Conservation (phyloP, 2,888 invertebrate species). For the Latrodectus hesperus region DNA sequence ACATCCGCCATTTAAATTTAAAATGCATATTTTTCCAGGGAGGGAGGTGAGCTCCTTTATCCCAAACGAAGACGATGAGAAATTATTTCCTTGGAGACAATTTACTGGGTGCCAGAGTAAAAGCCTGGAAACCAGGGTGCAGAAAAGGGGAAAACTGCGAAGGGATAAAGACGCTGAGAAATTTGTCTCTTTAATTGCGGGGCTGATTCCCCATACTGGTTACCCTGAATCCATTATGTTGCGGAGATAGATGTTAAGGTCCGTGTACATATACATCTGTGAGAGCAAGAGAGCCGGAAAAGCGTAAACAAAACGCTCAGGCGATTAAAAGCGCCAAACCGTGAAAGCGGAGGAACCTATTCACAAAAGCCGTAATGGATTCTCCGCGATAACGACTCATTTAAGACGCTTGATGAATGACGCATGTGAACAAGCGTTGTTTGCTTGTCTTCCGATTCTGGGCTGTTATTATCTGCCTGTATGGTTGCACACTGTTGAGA, state of each 20-base stretch:
- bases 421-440: slow-evolving; percentile 45
- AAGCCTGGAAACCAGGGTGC: neutral
- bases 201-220: slow-evolving; percentile 32
- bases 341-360: slow-evolving; percentile 47
- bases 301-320: slow-evolving; percentile 48
- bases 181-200: slow-evolving; percentile 55
- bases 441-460: neutral
- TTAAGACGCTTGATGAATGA: slow-evolving; percentile 57
- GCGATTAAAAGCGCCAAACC: slow-evolving; percentile 47
- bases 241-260: slow-evolving; percentile 18
- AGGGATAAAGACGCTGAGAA: slow-evolving; percentile 20
- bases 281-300: neutral
- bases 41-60: too few species aligned
- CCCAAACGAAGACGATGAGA: too few species aligned
- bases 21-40: too few species aligned
- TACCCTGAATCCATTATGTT: slow-evolving; percentile 44
- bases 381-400: slow-evolving; percentile 60
- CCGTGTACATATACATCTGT: slow-evolving; percentile 5
- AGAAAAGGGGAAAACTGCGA: neutral
- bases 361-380: slow-evolving; percentile 48
- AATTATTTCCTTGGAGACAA: neutral
- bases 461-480: neutral
- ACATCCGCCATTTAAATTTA: too few species aligned
- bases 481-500: neutral
- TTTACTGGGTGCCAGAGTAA: slow-evolving; percentile 1